Conservation (phyloP, 2,888 invertebrate genomes). For the Heliconius charithonia region DNA sequence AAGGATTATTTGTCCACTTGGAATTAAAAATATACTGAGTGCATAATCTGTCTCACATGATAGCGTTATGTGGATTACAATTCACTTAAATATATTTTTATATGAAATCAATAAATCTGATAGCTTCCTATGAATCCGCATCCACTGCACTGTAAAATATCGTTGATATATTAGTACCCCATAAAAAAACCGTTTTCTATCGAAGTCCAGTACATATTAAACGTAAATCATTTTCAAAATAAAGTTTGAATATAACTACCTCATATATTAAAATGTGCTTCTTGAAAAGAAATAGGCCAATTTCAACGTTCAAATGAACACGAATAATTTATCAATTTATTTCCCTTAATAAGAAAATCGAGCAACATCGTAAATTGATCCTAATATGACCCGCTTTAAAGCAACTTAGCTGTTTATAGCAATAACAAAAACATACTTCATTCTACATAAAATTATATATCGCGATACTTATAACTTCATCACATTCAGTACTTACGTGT, state of each 20-base stretch:
- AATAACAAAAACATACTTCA: conserved; percentile 26
- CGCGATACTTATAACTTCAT: conserved; percentile 12
- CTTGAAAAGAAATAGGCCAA: conserved; percentile 25
- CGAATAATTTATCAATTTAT: conserved; percentile 26
- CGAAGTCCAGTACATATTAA: background rate
- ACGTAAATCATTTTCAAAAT: conserved; percentile 9
- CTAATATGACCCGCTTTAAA: conserved; percentile 25
- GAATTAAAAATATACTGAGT: too few relatives aligned
- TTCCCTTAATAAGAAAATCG: conserved; percentile 19
- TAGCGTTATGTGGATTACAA: background rate
- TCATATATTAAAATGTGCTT: conserved; percentile 10
- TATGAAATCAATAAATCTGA: background rate
- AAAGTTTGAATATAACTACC: conserved; percentile 2
- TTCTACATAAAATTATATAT: conserved; percentile 34
- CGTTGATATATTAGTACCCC: background rate
- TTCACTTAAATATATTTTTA: background rate
- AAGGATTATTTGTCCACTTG: too few relatives aligned
- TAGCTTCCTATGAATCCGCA: background rate
- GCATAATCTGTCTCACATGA: too few relatives aligned
- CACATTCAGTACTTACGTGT: conserved; percentile 13
- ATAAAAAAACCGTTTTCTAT: background rate
- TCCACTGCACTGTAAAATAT: background rate
- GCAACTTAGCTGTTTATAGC: conserved; percentile 23
- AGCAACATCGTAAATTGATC: conserved; percentile 22
- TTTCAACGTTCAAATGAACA: conserved; percentile 15